Conservation (phyloP, 2,888 invertebrate genomes). For the Patella depressa region DNA sequence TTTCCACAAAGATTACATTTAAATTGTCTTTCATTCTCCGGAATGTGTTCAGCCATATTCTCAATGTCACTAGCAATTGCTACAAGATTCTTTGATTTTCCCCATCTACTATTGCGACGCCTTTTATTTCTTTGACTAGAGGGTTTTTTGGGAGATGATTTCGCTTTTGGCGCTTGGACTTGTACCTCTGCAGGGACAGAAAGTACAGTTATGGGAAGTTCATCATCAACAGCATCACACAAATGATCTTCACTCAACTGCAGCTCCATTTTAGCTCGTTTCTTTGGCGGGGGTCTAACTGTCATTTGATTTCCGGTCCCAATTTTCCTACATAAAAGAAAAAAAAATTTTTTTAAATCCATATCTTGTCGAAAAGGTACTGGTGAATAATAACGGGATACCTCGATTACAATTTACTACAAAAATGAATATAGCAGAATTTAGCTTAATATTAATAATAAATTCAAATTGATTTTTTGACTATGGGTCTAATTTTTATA, state of each 20-base stretch:
- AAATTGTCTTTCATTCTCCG: slow-evolving; percentile 39
- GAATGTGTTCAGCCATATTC: slow-evolving; percentile 31
- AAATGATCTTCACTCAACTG: slow-evolving; percentile 42
- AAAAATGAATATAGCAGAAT: too few relatives aligned
- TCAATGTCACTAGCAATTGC: slow-evolving; percentile 27
- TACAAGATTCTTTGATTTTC: background rate
- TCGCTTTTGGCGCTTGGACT: slow-evolving; percentile 26
- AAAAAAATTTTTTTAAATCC: background rate
- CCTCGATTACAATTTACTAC: too few relatives aligned
- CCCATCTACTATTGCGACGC: background rate
- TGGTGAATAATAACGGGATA: too few relatives aligned
- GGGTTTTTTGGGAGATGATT: slow-evolving; percentile 20
- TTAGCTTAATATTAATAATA: too few relatives aligned
- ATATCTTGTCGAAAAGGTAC: background rate
- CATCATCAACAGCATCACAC: slow-evolving; percentile 21
- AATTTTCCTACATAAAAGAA: slow-evolving; percentile 34
- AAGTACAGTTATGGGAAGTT: slow-evolving; percentile 10
- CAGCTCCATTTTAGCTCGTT: slow-evolving; percentile 58
- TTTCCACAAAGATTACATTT: slow-evolving; percentile 52
- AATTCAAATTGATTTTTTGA: too few relatives aligned
- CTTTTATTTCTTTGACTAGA: slow-evolving; percentile 18
- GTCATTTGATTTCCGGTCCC: slow-evolving; percentile 35
- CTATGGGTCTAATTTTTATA: too few relatives aligned
- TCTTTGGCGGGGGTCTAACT: slow-evolving; percentile 61
- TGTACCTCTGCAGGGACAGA: slow-evolving; percentile 13